Base-by-base conservation (phyloP, 2,113 vertebrate species). In the Piaya cayana region DNA sequence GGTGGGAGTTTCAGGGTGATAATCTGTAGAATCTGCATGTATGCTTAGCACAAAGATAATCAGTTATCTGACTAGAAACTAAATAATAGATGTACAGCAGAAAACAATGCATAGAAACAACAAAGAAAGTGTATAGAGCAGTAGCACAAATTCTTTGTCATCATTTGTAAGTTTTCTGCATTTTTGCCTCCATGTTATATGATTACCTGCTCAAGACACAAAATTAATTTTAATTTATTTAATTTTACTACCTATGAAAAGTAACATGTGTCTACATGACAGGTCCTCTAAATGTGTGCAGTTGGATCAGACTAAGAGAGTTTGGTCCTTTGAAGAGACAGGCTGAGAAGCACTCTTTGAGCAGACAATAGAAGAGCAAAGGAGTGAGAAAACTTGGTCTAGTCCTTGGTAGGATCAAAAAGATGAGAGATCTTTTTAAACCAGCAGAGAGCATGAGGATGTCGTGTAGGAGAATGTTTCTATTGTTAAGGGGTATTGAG, bases 141-240 rank as follows among this genome's bases (percentile, higher is more conserved):
- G 37, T 30, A 59, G 37, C 65, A 59, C 18, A 53, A 34, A 34
- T 47, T 15, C 20, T 50, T 65, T 25, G 11, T 22, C 23, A 10
- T 17, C 6, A 53, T 70, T 52, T 63, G 36, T 29, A 26, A 25
- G 23, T 39, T 63, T 67, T 34, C 9, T 50, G 25, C 22, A 9
- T 76, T 80, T 75, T 39, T 55, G 58, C 34, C 19, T 68, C 20
- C 20, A 3, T 20, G 30, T 70, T 58, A 5, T 26, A 27, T 50
- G 37, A 19, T 53, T 21, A 30, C 12, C 1, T 3, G 29, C 53
- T 68, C 0, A 2, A 76, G n/a, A n/a, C n/a, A n/a, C n/a, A n/a
- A n/a, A n/a, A n/a, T n/a, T n/a, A n/a, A n/a, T n/a, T n/a, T n/a
- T n/a, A n/a, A n/a, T n/a, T n/a, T n/a, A n/a, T n/a, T n/a, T n/a